Conservation (phyloP, 2,113 vertebrate genomes). For the Grammomys dolichurus region DNA sequence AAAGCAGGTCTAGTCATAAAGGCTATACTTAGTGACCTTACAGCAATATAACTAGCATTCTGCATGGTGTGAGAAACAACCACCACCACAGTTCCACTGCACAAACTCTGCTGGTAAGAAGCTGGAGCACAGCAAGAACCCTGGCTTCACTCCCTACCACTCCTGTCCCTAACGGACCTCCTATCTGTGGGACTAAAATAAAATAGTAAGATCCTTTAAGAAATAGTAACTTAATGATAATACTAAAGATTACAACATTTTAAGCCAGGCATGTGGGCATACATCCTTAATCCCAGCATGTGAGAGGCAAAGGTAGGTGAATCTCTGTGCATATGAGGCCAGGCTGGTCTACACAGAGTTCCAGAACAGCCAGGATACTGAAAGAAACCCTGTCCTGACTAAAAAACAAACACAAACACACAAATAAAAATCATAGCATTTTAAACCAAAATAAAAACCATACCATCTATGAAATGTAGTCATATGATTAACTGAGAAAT, state of each 20-base stretch:
- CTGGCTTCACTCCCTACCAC: neutral
- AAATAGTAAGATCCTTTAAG: neutral
- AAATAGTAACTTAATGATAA: neutral
- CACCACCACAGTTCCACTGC: neutral
- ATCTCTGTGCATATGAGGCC: neutral
- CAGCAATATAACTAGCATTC: neutral
- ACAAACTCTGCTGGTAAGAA: neutral
- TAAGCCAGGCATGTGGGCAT: neutral
- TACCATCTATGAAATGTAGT: neutral
- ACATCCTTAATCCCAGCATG: neutral
- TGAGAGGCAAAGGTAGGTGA: neutral
- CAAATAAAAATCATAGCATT: neutral
- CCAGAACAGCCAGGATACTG: neutral
- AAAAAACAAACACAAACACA: neutral
- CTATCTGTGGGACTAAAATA: neutral
- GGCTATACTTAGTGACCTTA: neutral
- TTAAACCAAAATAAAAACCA: neutral
- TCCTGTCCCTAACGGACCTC: neutral
- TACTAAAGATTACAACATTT: neutral
- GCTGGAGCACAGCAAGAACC: neutral
- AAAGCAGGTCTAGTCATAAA: slow-evolving; percentile 6
- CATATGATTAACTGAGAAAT: neutral
- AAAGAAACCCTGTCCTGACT: neutral
- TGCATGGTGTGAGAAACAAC: neutral
- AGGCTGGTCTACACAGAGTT: neutral